Percentiles rank a stretch among this genome's conserved stretches.
Evolutionary conservation across 2,797 vertebrate genomes (phyloP).

Genomic region (Danio jaintianensis): DNA sequence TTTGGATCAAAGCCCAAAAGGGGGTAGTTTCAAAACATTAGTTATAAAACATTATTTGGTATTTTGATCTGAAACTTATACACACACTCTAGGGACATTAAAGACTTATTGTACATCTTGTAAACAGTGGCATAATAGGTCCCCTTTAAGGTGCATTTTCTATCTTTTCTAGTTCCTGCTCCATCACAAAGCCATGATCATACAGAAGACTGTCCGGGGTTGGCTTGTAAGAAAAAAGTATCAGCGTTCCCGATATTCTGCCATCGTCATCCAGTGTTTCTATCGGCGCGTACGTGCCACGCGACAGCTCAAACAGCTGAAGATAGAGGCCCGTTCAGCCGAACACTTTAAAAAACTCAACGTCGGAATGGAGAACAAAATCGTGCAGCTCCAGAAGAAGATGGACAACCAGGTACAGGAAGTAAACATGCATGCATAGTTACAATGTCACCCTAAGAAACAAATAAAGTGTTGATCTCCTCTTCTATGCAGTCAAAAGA

Average conservation of each 20-base stretch:
- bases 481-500: conserved; percentile 85
- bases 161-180: conserved; percentile 79
- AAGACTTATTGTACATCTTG: too few relatives aligned
- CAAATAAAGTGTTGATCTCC: background rate
- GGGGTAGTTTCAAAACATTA: too few relatives aligned
- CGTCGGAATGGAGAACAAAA: conserved; percentile 97
- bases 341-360: conserved; percentile 92
- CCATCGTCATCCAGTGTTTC: conserved; percentile 87
- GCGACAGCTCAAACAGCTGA: conserved; percentile 83
- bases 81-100: too few relatives aligned
- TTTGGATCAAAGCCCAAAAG: too few relatives aligned
- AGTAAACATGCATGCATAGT: background rate
- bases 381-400: conserved; percentile 94
- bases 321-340: conserved; percentile 88
- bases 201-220: conserved; percentile 84
- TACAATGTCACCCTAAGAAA: background rate
- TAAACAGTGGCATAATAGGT: too few relatives aligned
- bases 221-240: conserved; percentile 85
- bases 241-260: conserved; percentile 71
- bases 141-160: accelerated
- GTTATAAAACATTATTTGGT: too few relatives aligned
- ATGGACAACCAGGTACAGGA: conserved; percentile 89
- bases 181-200: conserved; percentile 89
- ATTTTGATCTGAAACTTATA: too few relatives aligned
- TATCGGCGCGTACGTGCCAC: conserved; percentile 83